Conservation (phyloP, 1,140 invertebrate genomes). For the Lutraria rhynchaena region DNA sequence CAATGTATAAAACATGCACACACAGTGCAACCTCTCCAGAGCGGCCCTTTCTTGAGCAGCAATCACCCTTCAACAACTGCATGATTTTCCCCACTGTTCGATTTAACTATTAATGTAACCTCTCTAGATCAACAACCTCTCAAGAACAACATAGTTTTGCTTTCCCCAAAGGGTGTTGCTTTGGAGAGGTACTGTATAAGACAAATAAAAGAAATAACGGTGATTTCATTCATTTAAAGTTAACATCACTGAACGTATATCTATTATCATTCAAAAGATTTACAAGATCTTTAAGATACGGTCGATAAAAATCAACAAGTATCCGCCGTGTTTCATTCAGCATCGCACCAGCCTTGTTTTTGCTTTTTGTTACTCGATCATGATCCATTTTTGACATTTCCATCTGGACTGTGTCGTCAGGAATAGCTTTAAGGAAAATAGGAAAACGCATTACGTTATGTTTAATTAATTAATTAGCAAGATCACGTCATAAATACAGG, state of each 20-base stretch:
- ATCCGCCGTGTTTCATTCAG: background rate
- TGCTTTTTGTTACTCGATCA: background rate
- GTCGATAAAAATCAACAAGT: constrained; percentile 1
- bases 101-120: no score
- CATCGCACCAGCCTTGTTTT: constrained; percentile 9
- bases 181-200: no score
- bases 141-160: no score
- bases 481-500: background rate
- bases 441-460: background rate
- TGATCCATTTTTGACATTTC: constrained; percentile 6
- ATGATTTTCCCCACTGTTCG: no score
- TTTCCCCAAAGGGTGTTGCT: no score
- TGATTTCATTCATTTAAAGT: no score
- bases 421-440: background rate
- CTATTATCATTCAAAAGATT: constrained; percentile 4
- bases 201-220: no score
- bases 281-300: constrained; percentile 4
- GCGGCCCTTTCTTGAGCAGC: no score
- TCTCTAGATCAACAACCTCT: no score
- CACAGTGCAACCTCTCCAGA: no score
- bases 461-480: background rate
- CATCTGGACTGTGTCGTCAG: background rate
- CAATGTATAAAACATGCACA: no score
- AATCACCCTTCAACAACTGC: no score
- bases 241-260: background rate